phyloP scores from a whole-genome alignment of 2,113 vertebrate species.

The Camarhynchus parvulus region DNA sequence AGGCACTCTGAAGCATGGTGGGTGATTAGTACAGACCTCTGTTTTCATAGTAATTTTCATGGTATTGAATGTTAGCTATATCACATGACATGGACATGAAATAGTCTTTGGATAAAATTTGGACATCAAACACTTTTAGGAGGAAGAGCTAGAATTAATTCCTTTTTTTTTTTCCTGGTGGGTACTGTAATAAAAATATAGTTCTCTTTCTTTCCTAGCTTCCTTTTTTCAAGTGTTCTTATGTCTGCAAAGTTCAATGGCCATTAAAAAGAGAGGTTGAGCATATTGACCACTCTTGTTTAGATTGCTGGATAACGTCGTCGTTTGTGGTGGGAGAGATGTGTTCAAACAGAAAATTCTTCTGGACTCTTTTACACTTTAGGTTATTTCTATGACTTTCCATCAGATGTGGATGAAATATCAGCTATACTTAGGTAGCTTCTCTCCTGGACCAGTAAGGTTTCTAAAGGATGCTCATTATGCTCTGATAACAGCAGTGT shows the following conservation, averaged over 20 bases:
- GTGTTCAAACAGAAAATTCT: not conserved
- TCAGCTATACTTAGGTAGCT: rapidly evolving
- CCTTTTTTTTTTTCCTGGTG: not conserved
- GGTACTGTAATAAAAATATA: not conserved
- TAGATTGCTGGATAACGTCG: not conserved
- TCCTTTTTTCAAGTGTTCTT: not conserved
- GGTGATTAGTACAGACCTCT: not conserved
- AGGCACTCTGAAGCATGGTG: not conserved
- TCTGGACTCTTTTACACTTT: not conserved
- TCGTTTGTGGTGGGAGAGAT: not conserved
- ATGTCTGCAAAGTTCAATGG: not conserved
- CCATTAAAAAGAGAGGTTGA: not conserved
- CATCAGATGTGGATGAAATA: not conserved
- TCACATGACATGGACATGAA: not conserved
- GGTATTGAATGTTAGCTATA: not conserved
- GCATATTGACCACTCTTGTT: not conserved
- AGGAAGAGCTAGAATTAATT: not conserved
- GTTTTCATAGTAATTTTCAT: not conserved
- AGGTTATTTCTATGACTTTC: not conserved
- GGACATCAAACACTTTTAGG: not conserved
- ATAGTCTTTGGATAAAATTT: not conserved
- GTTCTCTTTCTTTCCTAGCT: not conserved
- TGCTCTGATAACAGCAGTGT: not conserved
- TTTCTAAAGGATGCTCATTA: not conserved
- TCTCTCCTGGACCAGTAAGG: not conserved